phyloP scores from a whole-genome alignment of 2,888 invertebrate genomes.

The Stegophylla sp. region DNA sequence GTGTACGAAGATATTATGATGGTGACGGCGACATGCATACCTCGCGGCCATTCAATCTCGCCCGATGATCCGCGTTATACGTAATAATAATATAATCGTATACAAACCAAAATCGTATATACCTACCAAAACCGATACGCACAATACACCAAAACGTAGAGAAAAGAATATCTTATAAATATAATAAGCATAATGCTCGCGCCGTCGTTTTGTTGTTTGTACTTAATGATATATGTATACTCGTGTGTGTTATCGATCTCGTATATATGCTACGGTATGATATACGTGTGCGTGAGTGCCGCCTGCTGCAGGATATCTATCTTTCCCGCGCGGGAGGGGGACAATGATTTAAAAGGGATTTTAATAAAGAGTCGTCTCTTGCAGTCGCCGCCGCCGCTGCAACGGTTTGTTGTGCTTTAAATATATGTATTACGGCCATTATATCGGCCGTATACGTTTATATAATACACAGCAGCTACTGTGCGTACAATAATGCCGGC shows the following conservation, averaged over 20 bases:
- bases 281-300: neutral
- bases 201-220: neutral
- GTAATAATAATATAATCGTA: too few species aligned
- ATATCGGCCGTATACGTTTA: neutral
- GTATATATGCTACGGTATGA: neutral
- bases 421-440: neutral
- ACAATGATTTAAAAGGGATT: slow-evolving; percentile 52
- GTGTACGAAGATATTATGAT: too few species aligned
- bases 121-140: too few species aligned
- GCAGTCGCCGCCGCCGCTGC: neutral
- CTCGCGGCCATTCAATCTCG: too few species aligned
- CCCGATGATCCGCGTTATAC: too few species aligned
- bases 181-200: too few species aligned
- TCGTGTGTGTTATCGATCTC: too few species aligned
- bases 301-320: neutral
- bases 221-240: neutral
- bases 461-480: neutral
- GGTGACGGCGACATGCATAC: too few species aligned
- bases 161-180: too few species aligned
- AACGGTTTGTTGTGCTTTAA: slow-evolving; percentile 56
- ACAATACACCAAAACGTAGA: too few species aligned
- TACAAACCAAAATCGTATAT: too few species aligned
- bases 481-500: slow-evolving; percentile 8
- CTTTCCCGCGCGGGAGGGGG: neutral
- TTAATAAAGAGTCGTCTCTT: slow-evolving; percentile 36